Percentiles rank a stretch among this genome's conserved stretches.
Evolutionary conservation across 2,888 invertebrate species (phyloP).

Genomic region (Drosophila gaucha): DNA sequence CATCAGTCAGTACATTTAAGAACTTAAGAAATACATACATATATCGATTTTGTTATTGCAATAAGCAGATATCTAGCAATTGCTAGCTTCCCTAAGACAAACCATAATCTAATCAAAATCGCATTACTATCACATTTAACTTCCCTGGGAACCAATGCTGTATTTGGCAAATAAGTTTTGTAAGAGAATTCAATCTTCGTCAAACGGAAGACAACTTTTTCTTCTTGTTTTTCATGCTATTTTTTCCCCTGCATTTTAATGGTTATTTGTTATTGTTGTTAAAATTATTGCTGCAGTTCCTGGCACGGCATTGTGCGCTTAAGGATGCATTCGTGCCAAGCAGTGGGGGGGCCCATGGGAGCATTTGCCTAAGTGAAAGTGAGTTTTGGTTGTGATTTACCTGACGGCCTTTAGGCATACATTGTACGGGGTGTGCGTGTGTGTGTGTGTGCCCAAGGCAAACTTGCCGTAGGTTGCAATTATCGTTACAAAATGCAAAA

Average conservation of each 20-base stretch:
- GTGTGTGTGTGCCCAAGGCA: not conserved
- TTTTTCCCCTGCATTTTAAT: conserved; percentile 38
- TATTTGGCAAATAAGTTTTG: too few relatives aligned
- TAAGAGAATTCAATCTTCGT: not conserved
- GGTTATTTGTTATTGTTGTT: conserved; percentile 35
- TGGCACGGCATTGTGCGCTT: conserved; percentile 69
- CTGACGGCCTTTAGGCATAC: conserved; percentile 25
- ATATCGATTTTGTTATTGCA: too few relatives aligned
- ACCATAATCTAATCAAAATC: too few relatives aligned
- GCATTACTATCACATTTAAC: too few relatives aligned
- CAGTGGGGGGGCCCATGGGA: not conserved
- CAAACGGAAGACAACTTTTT: not conserved
- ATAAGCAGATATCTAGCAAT: too few relatives aligned
- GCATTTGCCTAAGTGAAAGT: conserved; percentile 6
- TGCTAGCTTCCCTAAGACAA: too few relatives aligned
- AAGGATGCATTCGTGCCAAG: conserved; percentile 34
- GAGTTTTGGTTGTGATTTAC: conserved; percentile 23
- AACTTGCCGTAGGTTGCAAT: conserved; percentile 23
- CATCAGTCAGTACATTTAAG: too few relatives aligned
- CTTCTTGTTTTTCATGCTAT: not conserved
- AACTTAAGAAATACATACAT: too few relatives aligned
- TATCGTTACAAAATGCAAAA: conserved; percentile 26
- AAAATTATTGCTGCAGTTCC: conserved; percentile 30
- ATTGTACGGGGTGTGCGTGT: not conserved
- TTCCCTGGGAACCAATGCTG: too few relatives aligned